Percentiles rank a stretch among this genome's conserved stretches.
Evolutionary conservation across 2,797 vertebrate genomes (phyloP).

Genomic region (Clarias fuscus): DNA sequence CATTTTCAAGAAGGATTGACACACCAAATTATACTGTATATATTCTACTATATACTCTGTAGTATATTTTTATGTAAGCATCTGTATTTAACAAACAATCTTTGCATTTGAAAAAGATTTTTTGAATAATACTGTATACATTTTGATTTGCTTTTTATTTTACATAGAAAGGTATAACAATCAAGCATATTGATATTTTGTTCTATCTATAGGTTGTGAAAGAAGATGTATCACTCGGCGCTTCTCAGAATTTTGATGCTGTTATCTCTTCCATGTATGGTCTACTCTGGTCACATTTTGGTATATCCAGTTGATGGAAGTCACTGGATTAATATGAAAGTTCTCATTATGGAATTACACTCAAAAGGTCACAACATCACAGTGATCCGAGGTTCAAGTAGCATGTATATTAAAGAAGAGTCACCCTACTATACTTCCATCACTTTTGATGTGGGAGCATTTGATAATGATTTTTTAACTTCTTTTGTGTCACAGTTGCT

Average conservation of each 20-base stretch:
- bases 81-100: too few species aligned
- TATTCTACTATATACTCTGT: too few species aligned
- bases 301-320: slow-evolving; percentile 56
- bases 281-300: slow-evolving; percentile 44
- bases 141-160: too few species aligned
- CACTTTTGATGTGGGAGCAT: slow-evolving; percentile 8
- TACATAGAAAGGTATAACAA: too few species aligned
- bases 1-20: too few species aligned
- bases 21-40: too few species aligned
- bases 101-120: too few species aligned
- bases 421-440: slow-evolving; percentile 50
- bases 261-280: slow-evolving; percentile 18
- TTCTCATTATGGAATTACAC: slow-evolving; percentile 51
- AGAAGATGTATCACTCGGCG: slow-evolving; percentile 31
- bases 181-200: too few species aligned
- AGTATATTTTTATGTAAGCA: too few species aligned
- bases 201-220: slow-evolving; percentile 19
- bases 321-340: slow-evolving; percentile 60
- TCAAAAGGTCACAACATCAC: slow-evolving; percentile 53
- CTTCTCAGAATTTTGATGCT: slow-evolving; percentile 17
- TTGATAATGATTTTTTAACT: slow-evolving; percentile 25
- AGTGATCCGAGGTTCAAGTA: slow-evolving; percentile 47
- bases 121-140: too few species aligned
- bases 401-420: slow-evolving; percentile 50
- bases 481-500: slow-evolving; percentile 6